Percentiles rank a stretch among this genome's conserved stretches.
These are phyloP conservation scores for Sicus ferrugineus DNA, from an alignment of 2,888 invertebrate genomes.

Conservation along the genomic window DNA sequence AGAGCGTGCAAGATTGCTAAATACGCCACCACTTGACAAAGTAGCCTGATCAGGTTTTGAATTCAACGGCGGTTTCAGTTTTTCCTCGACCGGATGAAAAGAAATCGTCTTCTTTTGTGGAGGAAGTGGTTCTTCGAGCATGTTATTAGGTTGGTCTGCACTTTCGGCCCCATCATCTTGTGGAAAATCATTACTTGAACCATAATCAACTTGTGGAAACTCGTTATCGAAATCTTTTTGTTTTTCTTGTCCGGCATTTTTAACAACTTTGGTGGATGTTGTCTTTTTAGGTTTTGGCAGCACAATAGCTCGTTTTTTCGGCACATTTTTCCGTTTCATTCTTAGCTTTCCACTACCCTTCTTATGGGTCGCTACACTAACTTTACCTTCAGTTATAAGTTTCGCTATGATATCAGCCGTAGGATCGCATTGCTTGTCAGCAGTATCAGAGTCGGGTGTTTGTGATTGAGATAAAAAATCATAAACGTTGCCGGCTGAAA, in stretches of 20 bases:
- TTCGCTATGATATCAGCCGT: constrained; percentile 56
- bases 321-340: constrained; percentile 37
- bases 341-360: constrained; percentile 56
- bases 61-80: background rate
- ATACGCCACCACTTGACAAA: constrained; percentile 40
- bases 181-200: constrained; percentile 6
- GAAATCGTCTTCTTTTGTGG: background rate
- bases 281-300: background rate
- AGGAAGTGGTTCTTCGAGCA: background rate
- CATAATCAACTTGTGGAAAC: constrained; percentile 15
- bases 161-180: constrained; percentile 25
- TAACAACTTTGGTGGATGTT: background rate
- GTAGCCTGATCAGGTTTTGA: background rate
- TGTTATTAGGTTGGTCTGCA: constrained; percentile 2
- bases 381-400: constrained; percentile 67
- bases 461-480: constrained; percentile 58
- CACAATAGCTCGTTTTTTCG: constrained; percentile 18
- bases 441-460: constrained; percentile 48
- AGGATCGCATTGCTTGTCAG: constrained; percentile 49
- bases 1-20: constrained; percentile 55
- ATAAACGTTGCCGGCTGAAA: constrained; percentile 45
- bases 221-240: background rate
- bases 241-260: background rate
- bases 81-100: background rate
- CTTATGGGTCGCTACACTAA: constrained; percentile 67